Evolutionary conservation across 2,797 vertebrate species (phyloP).

Genomic region (Malurus leucopterus): DNA sequence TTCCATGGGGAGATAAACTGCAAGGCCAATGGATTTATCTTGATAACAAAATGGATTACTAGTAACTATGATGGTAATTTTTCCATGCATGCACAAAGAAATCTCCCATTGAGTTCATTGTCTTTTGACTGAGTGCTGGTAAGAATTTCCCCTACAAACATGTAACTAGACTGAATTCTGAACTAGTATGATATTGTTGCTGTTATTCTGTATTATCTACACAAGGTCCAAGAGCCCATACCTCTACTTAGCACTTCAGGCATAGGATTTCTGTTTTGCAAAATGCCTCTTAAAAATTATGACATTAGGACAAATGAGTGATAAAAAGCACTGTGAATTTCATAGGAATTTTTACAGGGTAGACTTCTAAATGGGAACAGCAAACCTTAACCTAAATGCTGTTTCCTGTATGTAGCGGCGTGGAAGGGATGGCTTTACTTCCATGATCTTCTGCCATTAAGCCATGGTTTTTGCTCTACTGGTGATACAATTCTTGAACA

Average conservation of each 20-base stretch:
- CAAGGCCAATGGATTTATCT: conserved; percentile 24
- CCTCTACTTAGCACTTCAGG: background rate
- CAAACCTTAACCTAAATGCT: background rate
- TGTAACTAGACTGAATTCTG: background rate
- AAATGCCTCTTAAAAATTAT: background rate
- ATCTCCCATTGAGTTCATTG: conserved; percentile 1
- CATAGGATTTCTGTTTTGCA: background rate
- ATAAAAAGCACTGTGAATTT: background rate
- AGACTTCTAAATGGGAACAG: background rate
- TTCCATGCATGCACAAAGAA: background rate
- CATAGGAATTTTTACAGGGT: background rate
- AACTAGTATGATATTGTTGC: accelerated
- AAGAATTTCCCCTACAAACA: background rate
- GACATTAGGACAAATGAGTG: background rate
- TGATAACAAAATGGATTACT: conserved; percentile 29
- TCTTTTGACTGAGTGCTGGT: background rate
- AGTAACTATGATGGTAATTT: background rate
- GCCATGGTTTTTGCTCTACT: background rate
- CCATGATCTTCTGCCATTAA: background rate
- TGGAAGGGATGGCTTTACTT: background rate
- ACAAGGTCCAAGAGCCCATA: background rate
- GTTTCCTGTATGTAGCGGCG: background rate
- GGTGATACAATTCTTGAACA: background rate
- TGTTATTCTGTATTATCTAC: background rate
- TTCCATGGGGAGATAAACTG: conserved; percentile 40